Percentiles rank a stretch among this genome's conserved stretches.
Conservation (phyloP, 2,888 invertebrate species). For the Acanthacorydalis orientalis region DNA sequence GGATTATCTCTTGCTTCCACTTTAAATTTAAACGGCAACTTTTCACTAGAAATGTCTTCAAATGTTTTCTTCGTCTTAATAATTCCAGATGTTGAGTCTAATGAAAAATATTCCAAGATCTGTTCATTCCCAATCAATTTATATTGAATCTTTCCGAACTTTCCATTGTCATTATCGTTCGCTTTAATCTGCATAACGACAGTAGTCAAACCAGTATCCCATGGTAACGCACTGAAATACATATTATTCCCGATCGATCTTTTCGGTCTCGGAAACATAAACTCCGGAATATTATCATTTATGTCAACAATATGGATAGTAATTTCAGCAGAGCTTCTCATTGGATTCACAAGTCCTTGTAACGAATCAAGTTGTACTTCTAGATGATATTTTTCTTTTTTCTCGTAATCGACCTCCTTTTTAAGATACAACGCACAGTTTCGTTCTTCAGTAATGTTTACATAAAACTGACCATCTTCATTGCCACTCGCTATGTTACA, state of each 20-base stretch:
- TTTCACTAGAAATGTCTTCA: slow-evolving; percentile 41
- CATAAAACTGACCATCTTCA: slow-evolving; percentile 54
- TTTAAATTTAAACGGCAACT: slow-evolving; percentile 56
- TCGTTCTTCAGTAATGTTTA: slow-evolving; percentile 57
- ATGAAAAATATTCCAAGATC: slow-evolving; percentile 45
- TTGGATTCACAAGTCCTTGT: slow-evolving; percentile 64
- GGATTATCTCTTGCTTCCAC: slow-evolving; percentile 63
- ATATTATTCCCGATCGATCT: slow-evolving; percentile 41
- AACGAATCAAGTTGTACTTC: slow-evolving; percentile 64
- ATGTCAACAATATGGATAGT: slow-evolving; percentile 71
- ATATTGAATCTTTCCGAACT: slow-evolving; percentile 65
- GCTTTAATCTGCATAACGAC: slow-evolving; percentile 71
- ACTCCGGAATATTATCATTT: slow-evolving; percentile 79
- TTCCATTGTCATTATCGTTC: slow-evolving; percentile 70
- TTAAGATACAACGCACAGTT: slow-evolving; percentile 69
- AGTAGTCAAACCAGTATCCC: slow-evolving; percentile 55
- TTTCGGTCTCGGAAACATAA: slow-evolving; percentile 49
- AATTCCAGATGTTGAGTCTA: slow-evolving; percentile 59
- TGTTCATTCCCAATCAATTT: slow-evolving; percentile 22
- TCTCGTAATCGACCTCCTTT: slow-evolving; percentile 64
- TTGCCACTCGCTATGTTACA: slow-evolving; percentile 68
- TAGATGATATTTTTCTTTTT: slow-evolving; percentile 49
- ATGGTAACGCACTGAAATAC: slow-evolving; percentile 65
- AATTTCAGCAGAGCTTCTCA: slow-evolving; percentile 54
- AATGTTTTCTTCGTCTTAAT: slow-evolving; percentile 59